Base-by-base conservation (phyloP, 2,113 vertebrate species). In the Neodon shergylaensis region DNA sequence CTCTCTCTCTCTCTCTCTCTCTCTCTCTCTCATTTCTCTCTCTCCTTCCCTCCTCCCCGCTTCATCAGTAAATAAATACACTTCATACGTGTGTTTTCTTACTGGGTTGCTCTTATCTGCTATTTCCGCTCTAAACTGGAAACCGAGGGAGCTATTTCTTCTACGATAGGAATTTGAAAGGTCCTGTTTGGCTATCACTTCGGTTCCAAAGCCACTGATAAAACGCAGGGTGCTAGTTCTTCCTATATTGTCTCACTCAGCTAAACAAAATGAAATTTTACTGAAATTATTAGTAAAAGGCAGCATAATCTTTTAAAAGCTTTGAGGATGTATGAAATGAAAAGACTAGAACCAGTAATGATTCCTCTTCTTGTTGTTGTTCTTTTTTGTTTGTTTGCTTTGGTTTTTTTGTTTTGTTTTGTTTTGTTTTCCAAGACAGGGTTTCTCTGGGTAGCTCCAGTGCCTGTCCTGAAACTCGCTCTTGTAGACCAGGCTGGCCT, bases 161-260 rank as follows among this genome's bases (percentile, higher is more conserved):
- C 74, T 24, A 47, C 11, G 77, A 21, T 76, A 68, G 61, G 39
- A 73, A 85, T 89, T 88, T 89, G 74, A 76, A 47, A 76, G 28
- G 13, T 52, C 52, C 54, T 72, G 74, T 88, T 66, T 77, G 47
- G 65, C 33, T 92, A 44, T 33, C 54, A 73, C 49, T 93, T 92
- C 77, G 82, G 52, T 85, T 93, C 87, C 36, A 88, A 92, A 87
- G 87, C 90, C 68, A 90, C 90, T 22, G 92, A 5, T 52, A 95
- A 96, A 98, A 77, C 65, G 39, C 12, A 88, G 26, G 81, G 61
- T 22, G n/a, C 7, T 12, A 93, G 63, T 82, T 86, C 36, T 76
- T 96, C 1, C 79, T 85, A 22, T 44, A 83, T 33, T 81, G 26
- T 94, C 88, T 72, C 2, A 84, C 36, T 39, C 17, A 47, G 36